Base-by-base conservation (phyloP, 2,113 vertebrate species). In the Charina bottae region DNA sequence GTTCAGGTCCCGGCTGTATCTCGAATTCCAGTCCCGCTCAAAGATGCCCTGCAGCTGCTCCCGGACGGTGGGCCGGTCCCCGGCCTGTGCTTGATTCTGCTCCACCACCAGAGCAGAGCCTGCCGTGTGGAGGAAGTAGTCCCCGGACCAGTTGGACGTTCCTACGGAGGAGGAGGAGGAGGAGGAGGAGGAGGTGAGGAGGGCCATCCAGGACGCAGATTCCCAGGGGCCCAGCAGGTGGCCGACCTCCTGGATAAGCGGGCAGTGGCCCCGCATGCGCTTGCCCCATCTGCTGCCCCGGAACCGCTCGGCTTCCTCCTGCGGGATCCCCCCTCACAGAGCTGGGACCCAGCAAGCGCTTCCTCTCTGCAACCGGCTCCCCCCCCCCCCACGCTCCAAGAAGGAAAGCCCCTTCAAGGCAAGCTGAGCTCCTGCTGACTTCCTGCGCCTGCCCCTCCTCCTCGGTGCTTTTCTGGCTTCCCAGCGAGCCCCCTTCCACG, bases 131-230 rank as follows among this genome's bases (percentile, higher is more conserved):
- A 98, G 92, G 78, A 99, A 99, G 96, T 99, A 99, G 96, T 98
- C 98, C 15, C 98, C 98, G 0, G 98, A 99, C 98, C 98, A 99
- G 98, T 99, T 99, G 23, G 98, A 99, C 0, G 98, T 99, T 42
- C 98, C 98, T 99, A 58, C 0, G 23, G 12, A 17, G 33, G 7
- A 26, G 15, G 9, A 33, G 28, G 8, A n/a, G 23, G 12, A 17
- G 33, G 7, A 26, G 15, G 9, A 33, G 28, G 8, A n/a, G 11
- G n/a, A 0, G 24, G 49, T 19, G n/a, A 85, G 23, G 83, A 49
- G 49, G 6, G 42, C 42, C 42, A 42, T 42, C 42, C 42, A 3
- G 42, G 42, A 42, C 42, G n/a, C 42, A 42, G 49, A 12, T 53
- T 85, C 23, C 23, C 1, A 42, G 2, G n/a, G 33, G 6, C 33